phyloP scores from a whole-genome alignment of 2,888 invertebrate genomes.

The Tetheella fluctuosa region DNA sequence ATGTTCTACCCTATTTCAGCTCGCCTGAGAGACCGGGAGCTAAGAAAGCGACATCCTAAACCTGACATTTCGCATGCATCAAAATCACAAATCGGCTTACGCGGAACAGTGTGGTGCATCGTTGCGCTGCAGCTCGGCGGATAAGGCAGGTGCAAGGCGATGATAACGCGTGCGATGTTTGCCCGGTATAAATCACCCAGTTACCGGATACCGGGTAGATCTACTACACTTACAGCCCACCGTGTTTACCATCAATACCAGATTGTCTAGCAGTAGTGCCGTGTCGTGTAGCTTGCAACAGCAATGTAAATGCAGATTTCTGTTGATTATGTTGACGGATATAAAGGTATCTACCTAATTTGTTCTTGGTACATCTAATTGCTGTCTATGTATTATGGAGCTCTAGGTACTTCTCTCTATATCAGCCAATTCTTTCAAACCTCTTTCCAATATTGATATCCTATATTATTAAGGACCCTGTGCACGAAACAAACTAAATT shows the following conservation, averaged over 20 bases:
- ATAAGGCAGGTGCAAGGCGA: constrained; percentile 71
- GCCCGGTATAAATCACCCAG: constrained; percentile 59
- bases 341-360: too few relatives aligned
- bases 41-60: constrained; percentile 19
- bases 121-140: constrained; percentile 34
- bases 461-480: too few relatives aligned
- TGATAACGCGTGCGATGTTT: constrained; percentile 70
- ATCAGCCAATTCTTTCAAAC: too few relatives aligned
- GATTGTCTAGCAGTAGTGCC: constrained; percentile 37
- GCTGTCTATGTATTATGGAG: too few relatives aligned
- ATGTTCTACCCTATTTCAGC: constrained; percentile 4
- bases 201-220: constrained; percentile 34
- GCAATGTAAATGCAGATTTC: constrained; percentile 48
- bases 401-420: too few relatives aligned
- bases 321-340: not conserved
- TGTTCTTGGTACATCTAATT: too few relatives aligned
- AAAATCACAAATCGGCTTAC: constrained; percentile 71
- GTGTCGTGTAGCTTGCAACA: constrained; percentile 32
- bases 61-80: constrained; percentile 52
- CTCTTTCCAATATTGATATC: too few relatives aligned
- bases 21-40: constrained; percentile 6
- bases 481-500: too few relatives aligned
- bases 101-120: constrained; percentile 32
- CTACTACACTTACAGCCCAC: constrained; percentile 45
- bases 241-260: constrained; percentile 62